Percentiles rank a stretch among this genome's conserved stretches.
These are phyloP conservation scores for Sarotherodon lohbergeri DNA, from an alignment of 2,113 vertebrate genomes.

Conservation along the genomic window DNA sequence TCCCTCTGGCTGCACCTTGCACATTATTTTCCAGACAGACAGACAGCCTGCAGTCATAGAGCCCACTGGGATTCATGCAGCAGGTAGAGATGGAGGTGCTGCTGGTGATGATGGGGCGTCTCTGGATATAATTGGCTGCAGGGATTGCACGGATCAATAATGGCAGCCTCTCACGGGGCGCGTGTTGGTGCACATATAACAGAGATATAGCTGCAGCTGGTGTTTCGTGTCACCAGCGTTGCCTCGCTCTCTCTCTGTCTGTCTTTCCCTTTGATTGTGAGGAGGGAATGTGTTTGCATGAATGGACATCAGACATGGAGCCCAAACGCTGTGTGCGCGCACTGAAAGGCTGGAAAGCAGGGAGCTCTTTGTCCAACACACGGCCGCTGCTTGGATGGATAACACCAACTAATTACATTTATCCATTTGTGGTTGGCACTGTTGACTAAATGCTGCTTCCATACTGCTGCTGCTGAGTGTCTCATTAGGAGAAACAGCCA, in stretches of 20 bases:
- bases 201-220: constrained; percentile 7
- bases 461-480: neutral
- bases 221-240: neutral
- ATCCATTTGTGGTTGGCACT: neutral
- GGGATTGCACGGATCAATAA: constrained; percentile 23
- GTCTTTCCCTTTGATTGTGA: neutral
- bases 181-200: neutral
- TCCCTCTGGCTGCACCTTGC: neutral
- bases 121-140: neutral
- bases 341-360: neutral
- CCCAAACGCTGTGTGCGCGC: neutral
- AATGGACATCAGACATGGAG: constrained; percentile 48
- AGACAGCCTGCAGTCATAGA: constrained; percentile 5
- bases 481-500: neutral
- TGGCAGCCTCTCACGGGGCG: neutral
- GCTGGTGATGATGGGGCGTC: neutral
- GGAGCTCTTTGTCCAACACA: constrained; percentile 45
- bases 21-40: neutral
- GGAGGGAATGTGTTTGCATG: constrained; percentile 39
- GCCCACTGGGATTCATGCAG: neutral
- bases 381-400: neutral
- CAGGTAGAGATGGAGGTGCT: neutral
- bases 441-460: neutral
- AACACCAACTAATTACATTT: constrained; percentile 30
- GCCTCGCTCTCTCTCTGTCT: neutral